Evolutionary conservation across 92 coral and sea anemone genomes (phyloP), one percentile per base, ranked within the genome.

Genomic region (Bergia puertoricense): DNA sequence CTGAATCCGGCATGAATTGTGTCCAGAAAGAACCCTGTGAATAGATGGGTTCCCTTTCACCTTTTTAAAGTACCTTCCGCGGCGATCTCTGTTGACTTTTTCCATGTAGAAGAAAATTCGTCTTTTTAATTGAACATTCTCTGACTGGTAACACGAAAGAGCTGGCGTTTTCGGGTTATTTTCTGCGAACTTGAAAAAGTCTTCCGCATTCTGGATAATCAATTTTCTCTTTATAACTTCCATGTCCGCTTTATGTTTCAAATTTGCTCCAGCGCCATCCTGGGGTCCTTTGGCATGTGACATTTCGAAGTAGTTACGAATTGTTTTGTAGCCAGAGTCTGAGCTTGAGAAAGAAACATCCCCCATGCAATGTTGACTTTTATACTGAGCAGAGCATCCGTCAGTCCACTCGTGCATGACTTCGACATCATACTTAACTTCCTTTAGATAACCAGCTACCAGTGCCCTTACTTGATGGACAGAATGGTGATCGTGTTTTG

Each of bases 301-400:
- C 3, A 85, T 91, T 77, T 92, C 90, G n/a, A 89, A 89, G 69
- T 80, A 92, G 80, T 86, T 92, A 45, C 91, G 74, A 2, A 92
- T 86, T 15, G 92, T 92, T 77, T n/a, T 41, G 72, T 62, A 90
- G 77, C 92, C 93, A 82, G 88, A 93, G 37, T 90, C 91, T 20
- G 77, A 62, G 16, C 14, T 51, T 23, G 95, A 90, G 78, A 69
- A 78, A 13, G 92, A 71, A 20, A 92, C 91, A 57, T 82, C 89
- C 2, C 90, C 92, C 94, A 92, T 89, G 75, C 91, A 92, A 38
- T 92, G 92, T 0, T 82, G 86, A 59, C 89, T 92, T 82, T 92
- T 85, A 77, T 92, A 92, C 48, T 86, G 94, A 6, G 92, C 89
- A 0, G 94, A 92, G 43, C 92, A 92, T 3, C 94, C 94, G 23